Conservation (phyloP, 1,140 invertebrate species). For the Liolophura sinensis region DNA sequence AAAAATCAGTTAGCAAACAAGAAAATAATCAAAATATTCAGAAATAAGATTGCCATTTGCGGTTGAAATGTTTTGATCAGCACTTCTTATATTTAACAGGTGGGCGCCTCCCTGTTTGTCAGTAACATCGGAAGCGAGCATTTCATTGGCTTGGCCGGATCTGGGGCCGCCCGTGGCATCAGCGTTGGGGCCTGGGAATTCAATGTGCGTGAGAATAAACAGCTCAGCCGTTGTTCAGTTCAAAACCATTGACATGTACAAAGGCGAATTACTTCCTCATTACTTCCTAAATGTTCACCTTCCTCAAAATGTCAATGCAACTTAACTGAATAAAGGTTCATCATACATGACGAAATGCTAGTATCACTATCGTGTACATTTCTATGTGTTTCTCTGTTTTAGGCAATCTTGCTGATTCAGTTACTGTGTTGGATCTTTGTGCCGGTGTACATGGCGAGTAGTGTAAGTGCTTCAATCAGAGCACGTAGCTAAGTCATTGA, state of each 20-base stretch:
- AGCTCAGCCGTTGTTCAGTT: background rate
- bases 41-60: too few species aligned
- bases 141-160: slow-evolving; percentile 67
- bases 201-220: slow-evolving; percentile 57
- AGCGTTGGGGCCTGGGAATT: slow-evolving; percentile 65
- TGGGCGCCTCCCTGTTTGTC: slow-evolving; percentile 67
- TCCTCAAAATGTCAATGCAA: too few species aligned
- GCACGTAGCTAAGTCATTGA: too few species aligned
- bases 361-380: too few species aligned
- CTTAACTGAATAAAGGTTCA: too few species aligned
- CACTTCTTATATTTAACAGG: slow-evolving; percentile 42
- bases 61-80: too few species aligned
- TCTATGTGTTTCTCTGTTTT: background rate
- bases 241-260: too few species aligned
- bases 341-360: too few species aligned
- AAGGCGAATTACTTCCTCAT: too few species aligned
- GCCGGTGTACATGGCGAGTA: slow-evolving; percentile 64
- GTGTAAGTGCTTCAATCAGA: slow-evolving; percentile 33
- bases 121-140: slow-evolving; percentile 68
- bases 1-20: too few species aligned
- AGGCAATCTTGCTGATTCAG: slow-evolving; percentile 63
- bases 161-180: slow-evolving; percentile 60
- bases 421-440: slow-evolving; percentile 67
- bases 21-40: too few species aligned
- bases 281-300: too few species aligned